Conservation (phyloP, 2,797 vertebrate genomes). For the Microcaecilia unicolor region DNA sequence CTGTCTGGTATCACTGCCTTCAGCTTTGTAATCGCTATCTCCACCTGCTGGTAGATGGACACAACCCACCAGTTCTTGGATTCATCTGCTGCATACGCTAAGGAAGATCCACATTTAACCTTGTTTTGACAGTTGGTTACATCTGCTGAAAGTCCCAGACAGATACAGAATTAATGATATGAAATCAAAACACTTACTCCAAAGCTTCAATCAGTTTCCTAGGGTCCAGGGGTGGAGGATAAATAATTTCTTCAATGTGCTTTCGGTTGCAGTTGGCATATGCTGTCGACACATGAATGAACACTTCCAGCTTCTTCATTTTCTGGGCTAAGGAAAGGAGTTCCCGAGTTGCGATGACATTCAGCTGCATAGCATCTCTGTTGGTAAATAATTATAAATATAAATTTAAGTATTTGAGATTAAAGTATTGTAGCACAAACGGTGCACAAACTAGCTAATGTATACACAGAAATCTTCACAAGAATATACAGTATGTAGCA, state of each 20-base stretch:
- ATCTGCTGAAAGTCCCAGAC: not conserved
- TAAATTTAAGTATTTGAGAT: too few species aligned
- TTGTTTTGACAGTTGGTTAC: not conserved
- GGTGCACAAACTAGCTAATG: too few species aligned
- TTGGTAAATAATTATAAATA: too few species aligned
- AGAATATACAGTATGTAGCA: too few species aligned
- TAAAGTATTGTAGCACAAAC: too few species aligned
- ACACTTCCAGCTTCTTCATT: constrained; percentile 88
- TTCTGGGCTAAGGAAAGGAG: constrained; percentile 76
- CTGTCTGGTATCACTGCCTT: too few species aligned
- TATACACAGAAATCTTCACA: too few species aligned
- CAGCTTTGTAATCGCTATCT: too few species aligned
- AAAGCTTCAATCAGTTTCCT: constrained; percentile 85
- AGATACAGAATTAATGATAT: not conserved
- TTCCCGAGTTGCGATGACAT: constrained; percentile 86
- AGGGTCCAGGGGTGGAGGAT: constrained; percentile 88
- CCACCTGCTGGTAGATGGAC: too few species aligned
- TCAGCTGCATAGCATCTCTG: constrained; percentile 92
- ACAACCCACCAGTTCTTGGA: too few species aligned
- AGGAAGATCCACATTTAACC: not conserved
- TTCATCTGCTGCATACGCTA: too few species aligned
- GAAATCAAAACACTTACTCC: constrained; percentile 64
- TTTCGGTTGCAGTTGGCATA: constrained; percentile 89
- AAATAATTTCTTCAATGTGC: constrained; percentile 86
- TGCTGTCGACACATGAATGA: constrained; percentile 87